A percentile compares a stretch with the other conserved stretches of the same genome.
phyloP scores from a whole-genome alignment of 2,113 vertebrate genomes.

The Thryonomys swinderianus region DNA sequence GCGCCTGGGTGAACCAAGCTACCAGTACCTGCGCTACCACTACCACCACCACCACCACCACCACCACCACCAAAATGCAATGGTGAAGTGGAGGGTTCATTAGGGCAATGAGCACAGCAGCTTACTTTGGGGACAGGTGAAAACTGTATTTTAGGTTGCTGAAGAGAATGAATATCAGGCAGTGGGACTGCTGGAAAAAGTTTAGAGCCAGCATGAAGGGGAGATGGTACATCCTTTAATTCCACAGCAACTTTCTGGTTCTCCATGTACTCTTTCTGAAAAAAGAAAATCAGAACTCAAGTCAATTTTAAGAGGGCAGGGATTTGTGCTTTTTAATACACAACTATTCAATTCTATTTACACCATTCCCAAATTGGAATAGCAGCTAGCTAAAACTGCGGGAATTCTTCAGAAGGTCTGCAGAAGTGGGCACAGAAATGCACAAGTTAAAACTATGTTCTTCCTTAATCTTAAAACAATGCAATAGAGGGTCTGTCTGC shows the following conservation, averaged over 20 bases:
- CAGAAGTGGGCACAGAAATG: not conserved
- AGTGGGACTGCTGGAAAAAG: constrained; percentile 89
- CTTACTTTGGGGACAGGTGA: constrained; percentile 95
- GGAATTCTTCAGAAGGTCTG: not conserved
- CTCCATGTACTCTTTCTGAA: constrained; percentile 95
- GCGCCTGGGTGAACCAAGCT: constrained; percentile 87
- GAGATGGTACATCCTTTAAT: constrained; percentile 94
- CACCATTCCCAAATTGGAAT: not conserved
- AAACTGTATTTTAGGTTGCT: constrained; percentile 88
- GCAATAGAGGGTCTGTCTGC: not conserved
- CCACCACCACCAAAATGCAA: constrained; percentile 86
- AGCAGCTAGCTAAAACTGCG: not conserved
- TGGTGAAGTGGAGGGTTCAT: constrained; percentile 85
- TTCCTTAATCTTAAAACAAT: not conserved
- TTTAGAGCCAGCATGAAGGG: constrained; percentile 87
- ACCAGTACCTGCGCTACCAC: constrained; percentile 76
- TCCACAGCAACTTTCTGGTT: constrained; percentile 91
- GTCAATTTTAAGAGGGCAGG: constrained; percentile 26
- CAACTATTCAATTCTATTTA: not conserved
- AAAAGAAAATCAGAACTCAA: constrained; percentile 60
- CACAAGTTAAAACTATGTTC: not conserved
- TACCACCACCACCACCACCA: constrained; percentile 80
- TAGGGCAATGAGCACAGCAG: constrained; percentile 92
- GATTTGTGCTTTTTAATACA: not conserved
- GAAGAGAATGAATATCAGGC: constrained; percentile 88